Evolutionary conservation across 2,888 invertebrate genomes (phyloP).

Genomic region (Pristionchus fissidentatus): DNA sequence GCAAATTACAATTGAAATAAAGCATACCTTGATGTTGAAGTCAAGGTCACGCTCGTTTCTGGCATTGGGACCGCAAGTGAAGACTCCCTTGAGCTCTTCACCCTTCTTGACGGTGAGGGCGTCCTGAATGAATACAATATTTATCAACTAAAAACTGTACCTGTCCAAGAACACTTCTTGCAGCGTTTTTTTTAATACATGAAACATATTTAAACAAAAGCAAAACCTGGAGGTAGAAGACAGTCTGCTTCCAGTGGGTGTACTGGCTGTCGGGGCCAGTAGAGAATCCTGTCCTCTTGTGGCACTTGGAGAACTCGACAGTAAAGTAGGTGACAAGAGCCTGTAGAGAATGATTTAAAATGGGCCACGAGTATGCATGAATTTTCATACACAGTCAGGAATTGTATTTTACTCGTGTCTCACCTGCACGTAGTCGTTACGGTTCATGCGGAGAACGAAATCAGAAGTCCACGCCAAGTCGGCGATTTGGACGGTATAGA

Average conservation of each 20-base stretch:
- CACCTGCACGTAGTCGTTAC: constrained; percentile 77
- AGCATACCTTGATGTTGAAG: constrained; percentile 85
- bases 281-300: constrained; percentile 97
- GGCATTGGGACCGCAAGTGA: constrained; percentile 94
- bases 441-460: constrained; percentile 77
- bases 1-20: no score
- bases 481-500: constrained; percentile 95
- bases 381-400: no score
- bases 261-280: constrained; percentile 95
- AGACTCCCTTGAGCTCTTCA: constrained; percentile 88
- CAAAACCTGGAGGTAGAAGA: constrained; percentile 90
- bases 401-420: not conserved
- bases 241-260: constrained; percentile 99
- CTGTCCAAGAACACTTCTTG: not conserved
- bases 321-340: constrained; percentile 99
- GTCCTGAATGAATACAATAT: constrained; percentile 78
- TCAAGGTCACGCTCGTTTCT: constrained; percentile 96
- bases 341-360: constrained; percentile 77
- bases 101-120: constrained; percentile 94
- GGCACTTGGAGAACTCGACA: constrained; percentile 99
- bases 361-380: constrained; percentile 37
- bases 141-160: not conserved
- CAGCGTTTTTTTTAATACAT: not conserved
- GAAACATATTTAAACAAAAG: not conserved
- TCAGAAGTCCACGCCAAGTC: constrained; percentile 93